Evolutionary conservation across 2,797 vertebrate species (phyloP), one percentile per base, ranked within the genome.

Genomic region (Pangasius macronema): DNA sequence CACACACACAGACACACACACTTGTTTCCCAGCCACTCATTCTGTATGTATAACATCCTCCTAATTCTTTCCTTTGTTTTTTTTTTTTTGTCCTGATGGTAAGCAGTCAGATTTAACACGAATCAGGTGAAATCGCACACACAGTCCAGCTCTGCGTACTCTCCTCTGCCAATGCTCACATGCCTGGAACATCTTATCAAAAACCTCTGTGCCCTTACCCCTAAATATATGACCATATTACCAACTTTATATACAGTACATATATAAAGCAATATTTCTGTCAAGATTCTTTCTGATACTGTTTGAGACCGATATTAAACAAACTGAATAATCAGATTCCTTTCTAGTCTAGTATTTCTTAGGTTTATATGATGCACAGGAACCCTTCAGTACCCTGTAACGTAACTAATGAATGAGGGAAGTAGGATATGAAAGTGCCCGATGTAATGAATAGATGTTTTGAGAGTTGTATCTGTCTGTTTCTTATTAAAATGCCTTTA

Each of bases 51-150:
- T 33, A 63, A 46, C 80, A 75, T 81, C 80, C n/a, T 65, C 59
- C 39, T 53, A 59, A 33, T 30, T 63, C 51, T 73, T 55, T 72
- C 39, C 75, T 73, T 18, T 67, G 55, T 53, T 53, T 49, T 53
- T 59, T 73, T 27, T 27, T 30, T 30, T 42, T 61, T 9, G 75
- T 59, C 55, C 65, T 80, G 82, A 86, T 68, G 67, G 75, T 72
- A 81, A 82, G 67, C 46, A 55, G 67, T 88, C 57, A 51, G 61
- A 82, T 46, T 72, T 76, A 68, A 68, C 68, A 59, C 30, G 22
- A 83, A 59, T 85, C 63, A 83, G 77, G 59, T 70, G 86, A 87
- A 87, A 84, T 46, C 75, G 3, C 75, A 65, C 67, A 68, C 73
- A 77, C 73, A 16, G 30, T n/a, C 72, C 42, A 46, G 70, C 20